Evolutionary conservation across 2,113 vertebrate genomes (phyloP), one percentile per base, ranked within the genome.

Genomic region (Cynoglossus semilaevis): DNA sequence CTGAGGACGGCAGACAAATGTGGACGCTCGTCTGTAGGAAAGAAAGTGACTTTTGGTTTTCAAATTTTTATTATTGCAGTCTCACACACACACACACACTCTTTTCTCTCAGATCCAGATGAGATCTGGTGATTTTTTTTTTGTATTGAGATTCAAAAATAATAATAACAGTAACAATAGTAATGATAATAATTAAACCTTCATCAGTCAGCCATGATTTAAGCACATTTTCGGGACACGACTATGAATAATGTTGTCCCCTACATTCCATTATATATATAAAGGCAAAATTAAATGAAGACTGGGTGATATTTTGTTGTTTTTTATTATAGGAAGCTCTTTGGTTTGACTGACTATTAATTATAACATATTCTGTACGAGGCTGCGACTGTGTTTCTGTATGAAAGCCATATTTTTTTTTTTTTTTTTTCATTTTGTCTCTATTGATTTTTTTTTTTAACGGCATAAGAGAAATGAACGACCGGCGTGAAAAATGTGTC

Each of bases 171-270:
- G 68, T 58, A 44, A 61, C 70, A 63, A 76, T 40, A 52, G 36
- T 34, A 43, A 56, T 35, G 44, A 70, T 56, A 57, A 56, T 49
- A 29, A 59, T 52, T 19, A 69, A 74, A 36, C 72, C 67, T 69
- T 77, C 67, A 70, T 81, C 62, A 65, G 71, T 83, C 81, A 82
- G 85, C 79, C 83, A 75, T 80, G 86, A 68, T 79, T 80, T 87
- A 89, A 89, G 87, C 87, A 89, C 87, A 88, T 77, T 79, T 76
- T 72, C 75, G 76, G 79, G 85, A 80, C 68, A 77, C 66, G 75
- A 74, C 57, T 69, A 75, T 76, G 70, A 86, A 66, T 56, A 78
- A 83, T 38, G 38, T 62, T 15, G 81, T 80, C 81, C 84, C 82
- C 72, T 68, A 89, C 83, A 89, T 89, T 89, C 84, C 87, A 84